Evolutionary conservation across 2,113 vertebrate genomes (phyloP), one percentile per base, ranked within the genome.

Genomic region (Entomyzon cyanotis): DNA sequence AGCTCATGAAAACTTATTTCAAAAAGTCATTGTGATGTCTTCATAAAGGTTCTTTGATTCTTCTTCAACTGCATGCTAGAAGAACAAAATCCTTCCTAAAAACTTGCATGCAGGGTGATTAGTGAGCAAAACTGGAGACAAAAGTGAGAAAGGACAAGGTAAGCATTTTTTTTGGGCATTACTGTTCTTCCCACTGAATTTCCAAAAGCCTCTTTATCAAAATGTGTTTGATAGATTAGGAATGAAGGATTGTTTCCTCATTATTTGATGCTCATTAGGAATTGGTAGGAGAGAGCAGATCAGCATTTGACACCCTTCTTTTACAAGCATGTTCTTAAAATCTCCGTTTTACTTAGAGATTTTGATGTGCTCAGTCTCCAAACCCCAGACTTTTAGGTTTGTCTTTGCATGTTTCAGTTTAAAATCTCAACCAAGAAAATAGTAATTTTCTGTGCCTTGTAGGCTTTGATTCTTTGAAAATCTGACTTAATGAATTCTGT

Each of bases 231-330:
- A n/a, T 68, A 58, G 31, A 64, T 81, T 71, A 90, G 71, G 73
- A 93, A 62, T 81, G 23, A 31, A 74, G 70, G 33, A 90, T 17
- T 73, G n/a, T n/a, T 79, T 92, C 42, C 46, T 69, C 42, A 60
- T 60, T 94, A 92, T 87, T 50, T 70, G 58, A 59, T 78, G 46
- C 71, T 91, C 28, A 31, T 94, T 95, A 92, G 47, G 39, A 89
- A 75, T 15, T 47, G 39, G 41, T 58, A 84, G 55, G 31, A 76
- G 47, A 81, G 17, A 46, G 42, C 0, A 2, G 56, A 78, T 90
- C 90, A 47, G 5, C 25, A 27, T 68, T 85, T 84, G 68, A 60
- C 41, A 91, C 19, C 16, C 76, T 86, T 92, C 41, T 81, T 89
- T 92, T 23, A 56, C 42, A 83, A 59, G 21, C 56, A 23, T 65